These are phyloP conservation scores for Calypte anna DNA, from an alignment of 2,113 vertebrate species.

Conservation along the genomic window DNA sequence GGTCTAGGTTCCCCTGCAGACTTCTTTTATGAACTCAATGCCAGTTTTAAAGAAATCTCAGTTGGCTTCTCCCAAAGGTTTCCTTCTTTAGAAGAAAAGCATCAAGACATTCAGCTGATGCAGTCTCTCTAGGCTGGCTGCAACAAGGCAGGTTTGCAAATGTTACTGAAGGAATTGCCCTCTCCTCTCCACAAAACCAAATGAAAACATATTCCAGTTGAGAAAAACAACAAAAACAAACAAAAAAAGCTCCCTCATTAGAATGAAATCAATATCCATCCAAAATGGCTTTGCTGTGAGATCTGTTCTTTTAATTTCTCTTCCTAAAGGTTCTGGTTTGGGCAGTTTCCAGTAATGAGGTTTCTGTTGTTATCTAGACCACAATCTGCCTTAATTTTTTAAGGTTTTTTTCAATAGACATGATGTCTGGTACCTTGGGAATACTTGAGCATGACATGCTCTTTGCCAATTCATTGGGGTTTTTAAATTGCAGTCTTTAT, in stretches of 20 bases:
- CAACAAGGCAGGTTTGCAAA: neutral
- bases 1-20: neutral
- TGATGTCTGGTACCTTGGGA: rapidly evolving
- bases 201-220: neutral
- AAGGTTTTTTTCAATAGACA: neutral
- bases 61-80: neutral
- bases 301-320: neutral
- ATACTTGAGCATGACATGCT: neutral
- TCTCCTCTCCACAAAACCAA: neutral
- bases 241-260: neutral
- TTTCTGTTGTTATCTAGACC: neutral
- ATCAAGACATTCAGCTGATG: neutral
- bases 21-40: neutral
- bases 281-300: neutral
- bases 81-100: neutral
- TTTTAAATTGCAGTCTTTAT: neutral
- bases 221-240: neutral
- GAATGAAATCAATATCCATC: neutral
- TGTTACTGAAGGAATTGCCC: neutral
- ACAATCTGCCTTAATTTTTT: neutral
- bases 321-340: neutral
- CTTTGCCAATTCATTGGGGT: neutral
- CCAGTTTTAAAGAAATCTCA: neutral
- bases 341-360: neutral
- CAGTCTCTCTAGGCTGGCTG: neutral